phyloP scores from a whole-genome alignment of 2,888 invertebrate genomes.

The Cheilosia scutellata region DNA sequence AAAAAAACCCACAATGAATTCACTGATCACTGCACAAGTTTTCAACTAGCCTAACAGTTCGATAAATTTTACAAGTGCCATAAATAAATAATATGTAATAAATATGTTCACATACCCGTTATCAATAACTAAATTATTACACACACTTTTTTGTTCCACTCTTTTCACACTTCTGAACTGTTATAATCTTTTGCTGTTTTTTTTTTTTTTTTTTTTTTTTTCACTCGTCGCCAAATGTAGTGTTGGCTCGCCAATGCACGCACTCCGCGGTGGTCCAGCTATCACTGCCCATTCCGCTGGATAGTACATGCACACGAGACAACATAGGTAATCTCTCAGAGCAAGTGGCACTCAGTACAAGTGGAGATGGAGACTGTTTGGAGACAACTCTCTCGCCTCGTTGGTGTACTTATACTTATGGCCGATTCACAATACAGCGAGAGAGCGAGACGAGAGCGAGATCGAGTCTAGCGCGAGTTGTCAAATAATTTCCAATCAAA shows the following conservation, averaged over 20 bases:
- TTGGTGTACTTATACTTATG: too few relatives aligned
- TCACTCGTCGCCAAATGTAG: constrained; percentile 14
- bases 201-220: neutral
- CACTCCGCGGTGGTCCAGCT: neutral
- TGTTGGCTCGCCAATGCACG: constrained; percentile 16
- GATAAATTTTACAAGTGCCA: neutral
- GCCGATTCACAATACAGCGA: too few relatives aligned
- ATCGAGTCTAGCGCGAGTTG: too few relatives aligned
- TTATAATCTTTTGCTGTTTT: neutral
- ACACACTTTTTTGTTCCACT: neutral
- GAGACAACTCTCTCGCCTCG: too few relatives aligned
- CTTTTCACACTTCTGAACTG: too few relatives aligned
- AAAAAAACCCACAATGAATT: neutral
- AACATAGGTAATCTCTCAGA: constrained; percentile 1
- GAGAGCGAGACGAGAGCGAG: too few relatives aligned
- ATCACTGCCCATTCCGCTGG: too few relatives aligned
- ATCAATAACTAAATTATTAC: neutral
- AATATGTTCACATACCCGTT: neutral
- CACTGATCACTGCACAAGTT: constrained; percentile 2
- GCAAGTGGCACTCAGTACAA: too few relatives aligned
- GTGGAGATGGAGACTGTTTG: too few relatives aligned
- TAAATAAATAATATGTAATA: too few relatives aligned
- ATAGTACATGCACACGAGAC: constrained; percentile 4
- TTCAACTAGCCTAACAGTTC: neutral
- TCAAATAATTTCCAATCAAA: too few relatives aligned